Percentiles rank a stretch among this genome's conserved stretches.
Evolutionary conservation across 2,888 invertebrate species (phyloP).

Genomic region (Trachelus stipa): DNA sequence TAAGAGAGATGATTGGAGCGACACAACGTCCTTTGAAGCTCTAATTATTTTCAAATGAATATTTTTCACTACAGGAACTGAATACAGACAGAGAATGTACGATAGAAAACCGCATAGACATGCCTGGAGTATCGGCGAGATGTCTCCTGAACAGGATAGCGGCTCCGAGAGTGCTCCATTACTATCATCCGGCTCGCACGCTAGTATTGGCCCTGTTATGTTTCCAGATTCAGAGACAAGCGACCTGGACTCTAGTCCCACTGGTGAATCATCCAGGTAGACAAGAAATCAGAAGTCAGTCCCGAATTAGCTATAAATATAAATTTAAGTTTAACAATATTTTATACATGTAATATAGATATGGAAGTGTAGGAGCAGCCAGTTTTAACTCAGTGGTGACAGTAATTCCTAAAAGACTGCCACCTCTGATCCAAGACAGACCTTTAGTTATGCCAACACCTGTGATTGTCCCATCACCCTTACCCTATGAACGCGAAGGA

Average conservation of each 20-base stretch:
- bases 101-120: slow-evolving; percentile 32
- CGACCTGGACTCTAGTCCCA: slow-evolving; percentile 47
- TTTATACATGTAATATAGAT: slow-evolving; percentile 29
- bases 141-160: slow-evolving; percentile 45
- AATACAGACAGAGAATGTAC: slow-evolving; percentile 9
- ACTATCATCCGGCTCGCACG: slow-evolving; percentile 55
- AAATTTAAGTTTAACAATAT: neutral
- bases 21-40: neutral
- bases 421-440: slow-evolving; percentile 34
- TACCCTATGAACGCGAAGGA: slow-evolving; percentile 33
- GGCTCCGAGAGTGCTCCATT: slow-evolving; percentile 59
- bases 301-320: slow-evolving; percentile 13
- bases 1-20: neutral
- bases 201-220: slow-evolving; percentile 48
- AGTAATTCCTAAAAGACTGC: slow-evolving; percentile 41
- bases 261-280: slow-evolving; percentile 41
- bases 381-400: slow-evolving; percentile 39
- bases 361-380: slow-evolving; percentile 43
- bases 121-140: slow-evolving; percentile 32
- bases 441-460: slow-evolving; percentile 25
- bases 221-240: slow-evolving; percentile 60
- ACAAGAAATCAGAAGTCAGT: neutral
- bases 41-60: neutral
- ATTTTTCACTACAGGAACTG: neutral
- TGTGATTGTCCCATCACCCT: slow-evolving; percentile 23